Base-by-base conservation (phyloP, 2,113 vertebrate species). In the Pseudorasbora parva region DNA sequence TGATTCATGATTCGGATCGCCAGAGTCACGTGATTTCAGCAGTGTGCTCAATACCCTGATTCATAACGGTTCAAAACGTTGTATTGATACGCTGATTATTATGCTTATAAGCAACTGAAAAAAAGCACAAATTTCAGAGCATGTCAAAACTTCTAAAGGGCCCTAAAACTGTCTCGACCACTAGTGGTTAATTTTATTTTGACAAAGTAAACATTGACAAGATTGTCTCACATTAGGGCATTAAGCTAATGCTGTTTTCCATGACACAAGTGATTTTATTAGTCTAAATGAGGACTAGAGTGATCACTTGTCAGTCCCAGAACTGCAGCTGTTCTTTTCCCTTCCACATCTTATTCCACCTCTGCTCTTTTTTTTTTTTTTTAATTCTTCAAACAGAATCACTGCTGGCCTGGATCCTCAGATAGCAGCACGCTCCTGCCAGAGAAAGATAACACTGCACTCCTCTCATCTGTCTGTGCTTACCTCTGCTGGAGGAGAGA, bases 341-440 rank as follows among this genome's bases (percentile, higher is more conserved):
- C 76, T 62, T 62, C 75, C 60, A 82, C 71, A 71, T 62, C 64
- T 79, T 83, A 79, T 83, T 73, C 69, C 12, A 83, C 72, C 75
- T 79, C 19, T 54, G 81, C 56, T 79, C 9, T 47, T 64, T 14
- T 41, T 71, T 54, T 59, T 17, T 47, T 64, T 14, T 41, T 71
- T 54, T 59, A 77, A 30, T 30, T 43, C 43, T 11, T 86, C 72
- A 33, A 60, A 75, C 71, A 49, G 45, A 81, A 59, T 1, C 68
- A 17, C 27, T 19, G 64, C 66, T 47, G 56, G 54, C 47, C 77
- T 64, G 45, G 41, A 84, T 75, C 14, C 74, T 78, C 27, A 9
- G 82, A 56, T 78, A 78, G 33, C 78, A 59, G 41, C 15, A 7
- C 25, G 73, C 15, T 66, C 43, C 57, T 76, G 72, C 21, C 73